Base-by-base conservation (phyloP, 1,140 invertebrate species). In the Thaumatotibia leucotreta region DNA sequence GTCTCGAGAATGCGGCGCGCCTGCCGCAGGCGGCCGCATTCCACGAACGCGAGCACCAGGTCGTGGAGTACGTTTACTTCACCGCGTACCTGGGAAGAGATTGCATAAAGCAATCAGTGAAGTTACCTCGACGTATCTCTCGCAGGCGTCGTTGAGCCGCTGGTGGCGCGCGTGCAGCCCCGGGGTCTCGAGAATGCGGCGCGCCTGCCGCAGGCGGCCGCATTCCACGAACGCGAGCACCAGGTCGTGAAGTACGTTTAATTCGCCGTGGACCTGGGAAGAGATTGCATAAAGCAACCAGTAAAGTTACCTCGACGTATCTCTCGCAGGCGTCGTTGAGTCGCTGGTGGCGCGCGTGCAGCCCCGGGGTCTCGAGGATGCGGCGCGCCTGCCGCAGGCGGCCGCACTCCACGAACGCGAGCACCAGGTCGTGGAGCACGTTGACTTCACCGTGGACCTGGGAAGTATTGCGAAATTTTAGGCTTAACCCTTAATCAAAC, bases 221-320 rank as follows among this genome's bases (percentile, higher is more conserved):
- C 95, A 95, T 76, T 97, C 96, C 8, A 97, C 91, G 83, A 97
- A 97, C 0, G 94, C 93, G 65, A 96, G 93, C 3, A 96, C 95
- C 58, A 98, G 90, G 80, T 97, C 95, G 75, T 97, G 96, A 0
- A 97, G 88, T 66, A 95, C 95, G 75, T 97, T 96, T 17, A 95
- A 93, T n/a, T n/a, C n/a, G n/a, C n/a, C n/a, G n/a, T n/a, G n/a
- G n/a, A n/a, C 91, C 66, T n/a, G n/a, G n/a, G n/a, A n/a, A n/a
- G n/a, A n/a, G n/a, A n/a, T n/a, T n/a, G n/a, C n/a, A n/a, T n/a
- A n/a, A n/a, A n/a, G n/a, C n/a, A n/a, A n/a, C n/a, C n/a, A n/a
- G n/a, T n/a, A n/a, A n/a, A n/a, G 29, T 68, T 73, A 88, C 88
- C 76, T 86, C 80, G 35, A 86, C 86, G 69, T 91, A 91, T 78